These are phyloP conservation scores for Polydrusus tereticollis DNA, from an alignment of 2,888 invertebrate genomes.

Conservation along the genomic window DNA sequence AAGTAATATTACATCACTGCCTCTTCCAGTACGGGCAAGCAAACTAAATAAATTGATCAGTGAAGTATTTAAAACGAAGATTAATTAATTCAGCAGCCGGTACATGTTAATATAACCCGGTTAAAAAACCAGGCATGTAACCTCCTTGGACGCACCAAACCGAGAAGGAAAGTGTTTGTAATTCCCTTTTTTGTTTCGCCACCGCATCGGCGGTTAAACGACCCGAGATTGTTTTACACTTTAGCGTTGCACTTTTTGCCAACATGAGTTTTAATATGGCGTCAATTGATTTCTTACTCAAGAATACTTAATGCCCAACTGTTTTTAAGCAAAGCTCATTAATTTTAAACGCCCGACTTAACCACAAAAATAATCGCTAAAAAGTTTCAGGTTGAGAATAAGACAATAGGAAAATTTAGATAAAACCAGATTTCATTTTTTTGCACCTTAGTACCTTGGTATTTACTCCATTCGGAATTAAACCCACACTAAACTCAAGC, in stretches of 20 bases:
- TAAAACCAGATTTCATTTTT: too few species aligned
- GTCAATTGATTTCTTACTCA: slow-evolving; percentile 11
- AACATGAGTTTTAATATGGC: neutral
- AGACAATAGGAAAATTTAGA: too few species aligned
- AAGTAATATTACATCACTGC: neutral
- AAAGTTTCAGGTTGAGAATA: too few species aligned
- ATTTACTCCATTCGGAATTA: too few species aligned
- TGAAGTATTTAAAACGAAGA: slow-evolving; percentile 14
- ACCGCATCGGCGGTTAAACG: slow-evolving; percentile 8
- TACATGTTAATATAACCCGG: slow-evolving; percentile 17
- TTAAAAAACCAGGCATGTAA: slow-evolving; percentile 12
- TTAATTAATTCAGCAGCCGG: slow-evolving; percentile 14
- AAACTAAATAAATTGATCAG: neutral
- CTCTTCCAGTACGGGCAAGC: neutral
- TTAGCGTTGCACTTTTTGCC: slow-evolving; percentile 3
- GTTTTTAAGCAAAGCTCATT: neutral
- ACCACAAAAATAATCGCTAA: too few species aligned
- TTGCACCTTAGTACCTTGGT: too few species aligned
- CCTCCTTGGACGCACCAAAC: slow-evolving; percentile 8
- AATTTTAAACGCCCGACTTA: too few species aligned
- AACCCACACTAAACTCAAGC: too few species aligned
- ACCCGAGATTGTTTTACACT: slow-evolving; percentile 12
- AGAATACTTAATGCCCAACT: neutral
- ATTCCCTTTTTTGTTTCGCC: slow-evolving; percentile 12
- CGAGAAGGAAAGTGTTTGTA: slow-evolving; percentile 17